Evolutionary conservation across 1,140 invertebrate genomes (phyloP).

Genomic region (Periplaneta americana): DNA sequence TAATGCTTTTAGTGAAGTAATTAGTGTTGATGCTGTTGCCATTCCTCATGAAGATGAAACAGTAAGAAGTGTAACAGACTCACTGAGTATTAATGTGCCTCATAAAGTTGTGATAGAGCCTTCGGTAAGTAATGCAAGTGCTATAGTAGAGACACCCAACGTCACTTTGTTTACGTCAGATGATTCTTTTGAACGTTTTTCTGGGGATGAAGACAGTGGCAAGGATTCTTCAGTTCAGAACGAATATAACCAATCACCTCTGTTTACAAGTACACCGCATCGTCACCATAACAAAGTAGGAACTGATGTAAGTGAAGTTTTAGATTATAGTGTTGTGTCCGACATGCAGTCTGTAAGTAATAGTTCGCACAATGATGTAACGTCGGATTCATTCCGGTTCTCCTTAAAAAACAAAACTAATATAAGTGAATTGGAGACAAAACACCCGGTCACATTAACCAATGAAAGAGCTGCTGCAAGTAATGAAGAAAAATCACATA

Average conservation of each 20-base stretch:
- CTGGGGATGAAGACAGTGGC: not conserved
- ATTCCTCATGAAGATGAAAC: not conserved
- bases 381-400: not conserved
- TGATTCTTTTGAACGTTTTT: not conserved
- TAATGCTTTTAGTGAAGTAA: not conserved
- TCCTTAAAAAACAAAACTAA: too few species aligned
- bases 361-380: not conserved
- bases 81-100: not conserved
- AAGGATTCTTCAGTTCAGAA: not conserved
- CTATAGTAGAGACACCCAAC: not conserved
- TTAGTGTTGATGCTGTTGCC: not conserved
- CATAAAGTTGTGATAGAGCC: not conserved
- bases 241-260: not conserved
- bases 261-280: not conserved
- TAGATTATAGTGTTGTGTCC: not conserved
- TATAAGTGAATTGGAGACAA: too few species aligned
- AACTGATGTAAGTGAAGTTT: not conserved
- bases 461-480: too few species aligned
- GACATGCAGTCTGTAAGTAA: not conserved
- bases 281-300: not conserved
- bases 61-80: conserved; percentile 34
- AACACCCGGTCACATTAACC: too few species aligned
- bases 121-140: not conserved
- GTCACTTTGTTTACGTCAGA: not conserved
- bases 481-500: too few species aligned